Conservation (phyloP, 2,113 vertebrate species). For the Harpagus bidentatus region DNA sequence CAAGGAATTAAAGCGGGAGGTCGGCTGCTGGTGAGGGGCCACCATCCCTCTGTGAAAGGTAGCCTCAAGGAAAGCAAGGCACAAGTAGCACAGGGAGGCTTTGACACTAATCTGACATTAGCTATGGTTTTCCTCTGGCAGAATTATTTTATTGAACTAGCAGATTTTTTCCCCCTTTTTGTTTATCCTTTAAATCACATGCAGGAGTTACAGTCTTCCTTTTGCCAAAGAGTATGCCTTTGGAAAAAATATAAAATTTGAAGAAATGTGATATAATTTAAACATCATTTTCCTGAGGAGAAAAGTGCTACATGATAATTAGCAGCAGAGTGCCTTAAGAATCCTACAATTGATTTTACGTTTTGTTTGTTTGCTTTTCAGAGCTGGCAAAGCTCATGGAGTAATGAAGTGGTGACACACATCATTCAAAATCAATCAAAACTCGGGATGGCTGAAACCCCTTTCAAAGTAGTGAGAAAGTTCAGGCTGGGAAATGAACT, state of each 20-base stretch:
- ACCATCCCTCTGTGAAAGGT: background rate
- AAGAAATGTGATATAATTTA: background rate
- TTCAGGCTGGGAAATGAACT: background rate
- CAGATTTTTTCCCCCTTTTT: background rate
- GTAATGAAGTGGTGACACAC: background rate
- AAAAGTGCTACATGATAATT: background rate
- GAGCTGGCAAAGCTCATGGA: background rate
- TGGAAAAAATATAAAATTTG: background rate
- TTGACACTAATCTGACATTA: background rate
- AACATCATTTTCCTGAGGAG: background rate
- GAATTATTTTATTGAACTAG: background rate
- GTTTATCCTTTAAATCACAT: constrained; percentile 4
- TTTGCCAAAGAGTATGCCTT: background rate
- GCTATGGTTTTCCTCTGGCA: background rate
- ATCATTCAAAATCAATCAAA: background rate
- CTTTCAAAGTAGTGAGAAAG: background rate
- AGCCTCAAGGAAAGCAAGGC: background rate
- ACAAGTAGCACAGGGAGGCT: background rate
- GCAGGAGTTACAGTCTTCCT: background rate
- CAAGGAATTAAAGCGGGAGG: background rate
- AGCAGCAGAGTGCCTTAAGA: background rate
- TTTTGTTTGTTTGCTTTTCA: background rate
- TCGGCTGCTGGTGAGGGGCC: background rate
- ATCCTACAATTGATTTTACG: background rate
- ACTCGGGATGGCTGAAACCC: background rate